These are phyloP conservation scores for Diabrotica virgifera DNA, from an alignment of 1,140 invertebrate species.

Conservation along the genomic window DNA sequence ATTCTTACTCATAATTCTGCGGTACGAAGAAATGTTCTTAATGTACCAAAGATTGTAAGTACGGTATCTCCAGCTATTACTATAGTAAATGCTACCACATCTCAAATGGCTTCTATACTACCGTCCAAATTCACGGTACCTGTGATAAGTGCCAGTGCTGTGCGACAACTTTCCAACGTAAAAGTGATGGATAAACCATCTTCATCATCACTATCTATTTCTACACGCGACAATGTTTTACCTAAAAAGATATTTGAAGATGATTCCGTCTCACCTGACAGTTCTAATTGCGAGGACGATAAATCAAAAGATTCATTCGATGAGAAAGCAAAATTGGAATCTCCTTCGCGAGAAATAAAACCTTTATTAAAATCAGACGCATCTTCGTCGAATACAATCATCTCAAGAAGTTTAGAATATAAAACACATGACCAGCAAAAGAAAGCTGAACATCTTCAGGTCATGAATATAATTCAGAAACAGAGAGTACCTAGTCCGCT, in stretches of 20 bases:
- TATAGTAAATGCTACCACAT: constrained; percentile 43
- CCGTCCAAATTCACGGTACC: constrained; percentile 44
- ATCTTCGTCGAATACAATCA: background rate
- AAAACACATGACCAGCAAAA: constrained; percentile 8
- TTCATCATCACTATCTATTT: constrained; percentile 53
- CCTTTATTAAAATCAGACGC: constrained; percentile 15
- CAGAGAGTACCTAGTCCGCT: constrained; percentile 32
- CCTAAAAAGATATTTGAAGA: constrained; percentile 63
- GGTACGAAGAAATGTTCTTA: constrained; percentile 40
- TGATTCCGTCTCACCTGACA: constrained; percentile 57
- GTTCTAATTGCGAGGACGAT: constrained; percentile 52
- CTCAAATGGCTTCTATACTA: constrained; percentile 43
- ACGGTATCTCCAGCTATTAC: constrained; percentile 40
- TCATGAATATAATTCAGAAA: constrained; percentile 24
- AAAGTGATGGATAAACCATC: constrained; percentile 53
- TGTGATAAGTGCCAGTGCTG: constrained; percentile 46
- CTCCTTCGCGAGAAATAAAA: constrained; percentile 22
- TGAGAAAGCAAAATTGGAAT: constrained; percentile 35
- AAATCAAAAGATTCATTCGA: constrained; percentile 42
- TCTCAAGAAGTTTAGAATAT: constrained; percentile 4
- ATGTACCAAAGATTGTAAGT: constrained; percentile 36
- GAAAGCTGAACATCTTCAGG: constrained; percentile 14
- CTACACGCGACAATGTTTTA: constrained; percentile 54
- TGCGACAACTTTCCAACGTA: constrained; percentile 45
- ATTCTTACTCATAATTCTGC: constrained; percentile 38